phyloP scores from a whole-genome alignment of 92 coral and sea anemone species.

The Ricordea florida region DNA sequence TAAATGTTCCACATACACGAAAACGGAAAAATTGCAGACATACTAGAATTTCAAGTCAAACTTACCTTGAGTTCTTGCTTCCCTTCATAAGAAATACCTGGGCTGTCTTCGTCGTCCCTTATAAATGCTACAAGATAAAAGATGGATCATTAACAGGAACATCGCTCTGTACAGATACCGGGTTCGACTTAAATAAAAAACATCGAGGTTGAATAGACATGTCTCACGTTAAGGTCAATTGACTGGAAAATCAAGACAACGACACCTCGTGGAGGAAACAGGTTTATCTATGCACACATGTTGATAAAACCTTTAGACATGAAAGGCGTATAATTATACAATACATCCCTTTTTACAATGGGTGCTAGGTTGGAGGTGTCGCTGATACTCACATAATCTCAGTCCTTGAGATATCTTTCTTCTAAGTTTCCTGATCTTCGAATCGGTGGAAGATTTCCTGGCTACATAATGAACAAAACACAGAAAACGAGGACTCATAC shows the following conservation, averaged over 20 bases:
- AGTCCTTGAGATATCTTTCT: constrained; percentile 91
- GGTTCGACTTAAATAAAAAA: not conserved
- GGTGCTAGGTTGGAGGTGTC: no score
- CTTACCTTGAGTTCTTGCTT: not conserved
- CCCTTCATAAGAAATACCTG: not conserved
- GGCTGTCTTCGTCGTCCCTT: constrained; percentile 45
- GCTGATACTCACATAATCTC: constrained; percentile 80
- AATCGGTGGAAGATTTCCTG: constrained; percentile 70
- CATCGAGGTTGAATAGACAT: no score
- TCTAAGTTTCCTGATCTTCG: constrained; percentile 84
- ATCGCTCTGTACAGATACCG: not conserved
- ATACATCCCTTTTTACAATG: no score
- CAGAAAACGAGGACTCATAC: not conserved
- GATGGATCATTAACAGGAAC: not conserved
- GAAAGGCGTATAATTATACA: no score
- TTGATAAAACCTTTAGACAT: no score
- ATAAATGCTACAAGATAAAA: constrained; percentile 29
- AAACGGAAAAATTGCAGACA: not conserved
- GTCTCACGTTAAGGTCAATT: no score
- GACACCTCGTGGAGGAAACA: no score
- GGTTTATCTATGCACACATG: no score
- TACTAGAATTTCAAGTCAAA: not conserved
- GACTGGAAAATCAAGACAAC: no score
- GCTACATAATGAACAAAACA: constrained; percentile 3
- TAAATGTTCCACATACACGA: no score